A percentile compares a stretch with the other conserved stretches of the same genome.
These are phyloP conservation scores for Festucalex cinctus DNA, from an alignment of 2,113 vertebrate genomes.

Conservation along the genomic window DNA sequence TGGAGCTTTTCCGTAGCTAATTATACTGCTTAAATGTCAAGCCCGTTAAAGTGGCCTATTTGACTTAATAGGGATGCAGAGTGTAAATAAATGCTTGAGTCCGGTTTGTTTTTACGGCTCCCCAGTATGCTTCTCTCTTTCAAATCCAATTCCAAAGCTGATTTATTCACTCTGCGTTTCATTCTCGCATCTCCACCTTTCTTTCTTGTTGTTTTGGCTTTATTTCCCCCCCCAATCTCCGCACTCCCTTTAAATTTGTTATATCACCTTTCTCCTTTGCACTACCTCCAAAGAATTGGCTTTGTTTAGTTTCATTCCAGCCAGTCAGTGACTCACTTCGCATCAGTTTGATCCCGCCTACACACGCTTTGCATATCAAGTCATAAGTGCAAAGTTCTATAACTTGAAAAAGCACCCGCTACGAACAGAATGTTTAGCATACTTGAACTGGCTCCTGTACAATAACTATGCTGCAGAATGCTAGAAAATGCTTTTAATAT, in stretches of 20 bases:
- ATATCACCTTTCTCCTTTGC: constrained; percentile 4
- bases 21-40: constrained; percentile 70
- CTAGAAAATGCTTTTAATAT: background rate
- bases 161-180: constrained; percentile 9
- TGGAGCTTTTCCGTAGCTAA: constrained; percentile 39
- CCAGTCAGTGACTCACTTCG: constrained; percentile 7
- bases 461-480: background rate
- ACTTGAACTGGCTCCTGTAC: background rate
- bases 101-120: constrained; percentile 65
- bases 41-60: constrained; percentile 69
- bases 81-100: constrained; percentile 69
- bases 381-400: constrained; percentile 29
- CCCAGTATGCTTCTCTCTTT: constrained; percentile 46
- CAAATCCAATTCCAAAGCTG: constrained; percentile 44
- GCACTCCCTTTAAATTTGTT: background rate
- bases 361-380: constrained; percentile 16
- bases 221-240: background rate
- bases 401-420: constrained; percentile 13
- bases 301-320: constrained; percentile 4
- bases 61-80: constrained; percentile 68
- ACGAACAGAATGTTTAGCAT: background rate
- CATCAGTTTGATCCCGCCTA: constrained; percentile 14
- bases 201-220: constrained; percentile 6
- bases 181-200: background rate
- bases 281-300: background rate